Base-by-base conservation (phyloP, 1,140 invertebrate genomes). In the Drosophila ficusphila region DNA sequence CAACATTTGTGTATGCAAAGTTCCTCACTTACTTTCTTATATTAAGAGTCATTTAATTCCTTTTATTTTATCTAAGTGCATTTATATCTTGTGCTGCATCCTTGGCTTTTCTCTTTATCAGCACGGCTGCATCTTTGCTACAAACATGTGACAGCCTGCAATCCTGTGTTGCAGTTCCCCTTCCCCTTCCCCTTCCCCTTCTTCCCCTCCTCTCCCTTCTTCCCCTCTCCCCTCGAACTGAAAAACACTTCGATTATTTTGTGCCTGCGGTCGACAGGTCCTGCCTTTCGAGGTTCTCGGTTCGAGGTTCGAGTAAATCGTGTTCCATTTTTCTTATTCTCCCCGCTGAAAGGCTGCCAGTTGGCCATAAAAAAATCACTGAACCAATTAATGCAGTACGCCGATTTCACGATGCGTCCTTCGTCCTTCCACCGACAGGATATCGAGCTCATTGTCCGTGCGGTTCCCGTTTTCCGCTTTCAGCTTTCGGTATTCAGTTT, bases 331-430 rank as follows among this genome's bases (percentile, higher is more conserved):
- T 61, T 21, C 31, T 29, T 38, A 29, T 46, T 60, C 27, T 41
- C 5, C 21, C 25, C 25, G 1, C 14, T 29, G 44, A 33, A 62
- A 49, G 27, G 47, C 52, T 41, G 65, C 61, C 73, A 77, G 73
- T 88, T 76, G 64, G 48, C 41, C 46, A 51, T 75, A 62, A 73
- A 64, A 65, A 79, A 89, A 89, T 79, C 78, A 89, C 54, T 89
- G 70, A 88, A 89, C 65, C 78, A 89, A 89, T 88, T 88, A 89
- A 88, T 85, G 62, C 65, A 76, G 42, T 60, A 54, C 82, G 46
- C 51, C 67, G 60, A 78, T 61, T 70, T 31, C 38, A 8, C 39
- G 25, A 31, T 46, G 34, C 38, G n/a, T n/a, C n/a, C 25, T 27
- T 44, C 7, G 14, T 16, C 23, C 7, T n/a, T 16, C 23, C 64